Percentiles rank a stretch among this genome's conserved stretches.
Conservation (phyloP, 1,140 invertebrate species). For the Megalopta genalis region DNA sequence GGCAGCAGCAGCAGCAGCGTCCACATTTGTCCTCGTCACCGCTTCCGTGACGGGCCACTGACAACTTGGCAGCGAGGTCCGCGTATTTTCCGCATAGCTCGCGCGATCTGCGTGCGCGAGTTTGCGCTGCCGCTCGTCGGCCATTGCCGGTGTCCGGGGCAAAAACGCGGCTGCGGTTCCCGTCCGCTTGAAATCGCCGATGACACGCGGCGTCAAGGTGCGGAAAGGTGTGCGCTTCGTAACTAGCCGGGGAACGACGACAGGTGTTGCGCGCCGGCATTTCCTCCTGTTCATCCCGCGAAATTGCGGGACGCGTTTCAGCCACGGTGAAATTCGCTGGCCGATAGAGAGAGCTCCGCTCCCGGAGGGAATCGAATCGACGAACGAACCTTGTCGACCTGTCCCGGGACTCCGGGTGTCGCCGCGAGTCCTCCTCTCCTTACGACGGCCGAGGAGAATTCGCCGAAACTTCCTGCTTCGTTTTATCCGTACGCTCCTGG, state of each 20-base stretch:
- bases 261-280: conserved; percentile 43
- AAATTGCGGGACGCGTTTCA: conserved; percentile 49
- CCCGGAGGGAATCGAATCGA: neutral
- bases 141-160: neutral
- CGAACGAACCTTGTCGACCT: neutral
- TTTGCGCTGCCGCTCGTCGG: neutral
- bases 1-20: neutral
- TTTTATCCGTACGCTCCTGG: neutral
- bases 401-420: no score
- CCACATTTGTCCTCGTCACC: neutral
- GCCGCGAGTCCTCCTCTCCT: no score
- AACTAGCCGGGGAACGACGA: conserved; percentile 50
- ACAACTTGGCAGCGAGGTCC: neutral
- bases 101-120: neutral
- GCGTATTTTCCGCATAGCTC: neutral
- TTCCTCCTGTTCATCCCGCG: conserved; percentile 62
- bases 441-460: neutral
- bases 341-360: conserved; percentile 8
- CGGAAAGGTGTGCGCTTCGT: conserved; percentile 63
- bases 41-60: neutral
- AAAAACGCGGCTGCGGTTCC: conserved; percentile 23
- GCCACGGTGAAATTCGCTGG: conserved; percentile 41
- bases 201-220: conserved; percentile 71
- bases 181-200: conserved; percentile 69
- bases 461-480: neutral